Base-by-base conservation (phyloP, 2,113 vertebrate species). In the Halcyon senegalensis region DNA sequence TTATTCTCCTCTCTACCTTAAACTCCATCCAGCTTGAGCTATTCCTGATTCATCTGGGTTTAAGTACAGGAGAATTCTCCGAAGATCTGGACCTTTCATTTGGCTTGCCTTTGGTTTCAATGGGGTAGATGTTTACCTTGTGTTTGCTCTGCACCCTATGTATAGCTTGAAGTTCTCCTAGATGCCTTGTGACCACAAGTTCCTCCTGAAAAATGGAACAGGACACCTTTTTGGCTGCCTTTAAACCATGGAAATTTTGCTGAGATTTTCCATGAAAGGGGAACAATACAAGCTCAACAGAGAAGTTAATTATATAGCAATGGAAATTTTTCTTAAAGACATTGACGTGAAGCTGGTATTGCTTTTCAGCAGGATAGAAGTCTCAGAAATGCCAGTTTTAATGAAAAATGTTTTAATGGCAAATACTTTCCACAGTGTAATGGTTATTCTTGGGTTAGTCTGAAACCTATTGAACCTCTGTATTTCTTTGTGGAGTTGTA, bases 391-490 rank as follows among this genome's bases (percentile, higher is more conserved):
- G 87, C 70, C 84, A 80, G 67, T 97, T 95, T 9, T 85, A 96
- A 87, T 94, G 90, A 94, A 96, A 96, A 93, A 90, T 91, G 46
- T 55, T 94, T 89, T 83, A 94, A 93, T 91, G 84, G 95, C 67
- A 88, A 91, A 96, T 96, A 96, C 46, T 94, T 96, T 96, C 94
- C 93, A 90, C 90, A 55, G 72, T 13, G 82, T 46, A 93, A 94
- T 87, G 84, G 94, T 97, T 97, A 77, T 94, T 96, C 94, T 90
- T 95, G 93, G 94, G 94, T 80, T 95, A 89, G 70, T 89, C 75
- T 94, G 78, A 77, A 93, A 72, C 75, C 30, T 58, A 46, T 37
- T 90, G 94, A 93, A 91, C 78, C 41, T 96, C 93, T 74, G 33
- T 73, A 50, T 90, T 96, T 85, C 87, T 95, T 83, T 94, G 59